These are phyloP conservation scores for Thera obeliscata DNA, from an alignment of 2,888 invertebrate genomes.

Conservation along the genomic window DNA sequence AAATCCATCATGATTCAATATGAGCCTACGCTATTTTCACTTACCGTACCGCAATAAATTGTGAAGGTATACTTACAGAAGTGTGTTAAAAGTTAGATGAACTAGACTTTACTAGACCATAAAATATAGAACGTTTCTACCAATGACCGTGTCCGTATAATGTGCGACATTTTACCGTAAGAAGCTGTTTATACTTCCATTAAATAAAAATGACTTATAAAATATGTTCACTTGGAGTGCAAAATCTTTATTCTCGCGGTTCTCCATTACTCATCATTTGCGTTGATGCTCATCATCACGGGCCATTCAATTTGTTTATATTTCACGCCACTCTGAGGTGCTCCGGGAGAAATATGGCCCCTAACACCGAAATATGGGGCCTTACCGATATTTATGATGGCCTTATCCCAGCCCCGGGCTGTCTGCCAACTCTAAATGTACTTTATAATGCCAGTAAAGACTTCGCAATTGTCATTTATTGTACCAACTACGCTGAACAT, in stretches of 20 bases:
- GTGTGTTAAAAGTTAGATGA: no score
- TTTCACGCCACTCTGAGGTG: constrained; percentile 81
- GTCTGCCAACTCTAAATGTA: constrained; percentile 63
- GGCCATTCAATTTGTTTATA: constrained; percentile 83
- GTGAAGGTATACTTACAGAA: no score
- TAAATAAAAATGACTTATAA: constrained; percentile 23
- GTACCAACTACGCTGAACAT: constrained; percentile 11
- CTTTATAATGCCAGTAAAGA: constrained; percentile 61
- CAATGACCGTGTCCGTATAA: no score
- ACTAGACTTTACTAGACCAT: no score
- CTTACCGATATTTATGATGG: constrained; percentile 77
- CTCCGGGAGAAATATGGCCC: constrained; percentile 69
- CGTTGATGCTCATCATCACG: constrained; percentile 73
- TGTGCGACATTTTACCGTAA: background rate
- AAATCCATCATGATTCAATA: no score
- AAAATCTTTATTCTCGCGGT: constrained; percentile 33
- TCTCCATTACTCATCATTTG: constrained; percentile 80
- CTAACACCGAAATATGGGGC: constrained; percentile 79
- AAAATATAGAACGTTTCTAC: no score
- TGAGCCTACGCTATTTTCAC: no score
- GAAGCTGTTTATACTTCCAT: constrained; percentile 10
- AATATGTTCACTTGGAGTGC: constrained; percentile 25
- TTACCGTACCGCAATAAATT: no score
- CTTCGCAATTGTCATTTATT: constrained; percentile 49
- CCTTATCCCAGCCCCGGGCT: constrained; percentile 62